Evolutionary conservation across 2,113 vertebrate genomes (phyloP).

Genomic region (Cinclus cinclus): DNA sequence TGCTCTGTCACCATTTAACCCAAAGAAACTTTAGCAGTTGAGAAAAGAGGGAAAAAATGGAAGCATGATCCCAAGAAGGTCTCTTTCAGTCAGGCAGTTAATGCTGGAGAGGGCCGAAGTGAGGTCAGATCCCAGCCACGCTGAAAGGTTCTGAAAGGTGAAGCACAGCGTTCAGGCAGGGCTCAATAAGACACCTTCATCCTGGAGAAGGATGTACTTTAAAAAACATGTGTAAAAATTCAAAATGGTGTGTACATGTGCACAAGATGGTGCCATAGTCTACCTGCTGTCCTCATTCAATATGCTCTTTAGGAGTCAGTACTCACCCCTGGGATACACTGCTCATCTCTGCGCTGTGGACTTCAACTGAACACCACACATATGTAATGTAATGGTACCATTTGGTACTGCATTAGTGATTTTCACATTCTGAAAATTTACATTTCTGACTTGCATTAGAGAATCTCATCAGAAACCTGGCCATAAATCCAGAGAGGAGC

Average conservation of each 20-base stretch:
- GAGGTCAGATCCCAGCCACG: not conserved
- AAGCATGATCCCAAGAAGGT: not conserved
- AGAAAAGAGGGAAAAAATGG: not conserved
- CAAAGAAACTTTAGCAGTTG: not conserved
- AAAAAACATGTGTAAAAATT: not conserved
- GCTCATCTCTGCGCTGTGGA: not conserved
- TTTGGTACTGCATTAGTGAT: not conserved
- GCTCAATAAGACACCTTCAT: not conserved
- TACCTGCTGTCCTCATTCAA: not conserved
- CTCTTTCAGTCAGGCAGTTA: not conserved
- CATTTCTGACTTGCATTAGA: not conserved
- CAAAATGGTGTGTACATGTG: not conserved
- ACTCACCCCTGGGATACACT: not conserved
- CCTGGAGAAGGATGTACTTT: not conserved
- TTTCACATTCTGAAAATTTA: not conserved
- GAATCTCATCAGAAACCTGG: not conserved
- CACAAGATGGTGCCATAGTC: accelerated
- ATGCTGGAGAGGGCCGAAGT: not conserved
- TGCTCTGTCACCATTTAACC: not conserved
- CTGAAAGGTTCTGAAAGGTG: accelerated
- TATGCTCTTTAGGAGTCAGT: accelerated
- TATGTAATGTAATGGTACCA: not conserved
- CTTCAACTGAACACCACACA: not conserved
- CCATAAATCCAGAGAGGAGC: not conserved
- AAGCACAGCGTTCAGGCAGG: not conserved